A percentile compares a stretch with the other conserved stretches of the same genome.
Conservation (phyloP, 1,140 invertebrate genomes). For the Cherax destructor region DNA sequence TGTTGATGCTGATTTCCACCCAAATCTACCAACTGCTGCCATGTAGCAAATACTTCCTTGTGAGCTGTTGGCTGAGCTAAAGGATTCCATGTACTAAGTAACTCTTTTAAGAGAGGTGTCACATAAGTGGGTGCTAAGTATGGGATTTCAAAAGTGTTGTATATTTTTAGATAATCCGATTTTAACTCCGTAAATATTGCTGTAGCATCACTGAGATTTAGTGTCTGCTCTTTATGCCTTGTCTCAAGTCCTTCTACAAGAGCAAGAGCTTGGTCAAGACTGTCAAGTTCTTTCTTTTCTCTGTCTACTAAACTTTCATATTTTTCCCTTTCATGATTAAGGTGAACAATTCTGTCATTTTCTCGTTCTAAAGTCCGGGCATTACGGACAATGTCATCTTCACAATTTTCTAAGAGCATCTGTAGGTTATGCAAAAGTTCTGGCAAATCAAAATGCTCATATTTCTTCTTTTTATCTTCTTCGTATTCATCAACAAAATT, state of each 20-base stretch:
- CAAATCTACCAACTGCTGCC: slow-evolving; percentile 64
- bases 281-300: slow-evolving; percentile 85
- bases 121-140: slow-evolving; percentile 82
- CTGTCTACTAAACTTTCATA: slow-evolving; percentile 83
- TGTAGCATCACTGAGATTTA: slow-evolving; percentile 85
- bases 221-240: slow-evolving; percentile 57
- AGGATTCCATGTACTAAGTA: slow-evolving; percentile 85
- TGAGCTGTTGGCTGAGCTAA: slow-evolving; percentile 79
- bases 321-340: slow-evolving; percentile 87
- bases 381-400: slow-evolving; percentile 95
- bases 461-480: slow-evolving; percentile 72
- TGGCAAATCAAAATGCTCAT: slow-evolving; percentile 82
- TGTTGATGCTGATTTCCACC: slow-evolving; percentile 41
- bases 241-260: slow-evolving; percentile 80
- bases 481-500: slow-evolving; percentile 78
- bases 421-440: slow-evolving; percentile 95
- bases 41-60: slow-evolving; percentile 62
- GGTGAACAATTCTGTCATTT: slow-evolving; percentile 85
- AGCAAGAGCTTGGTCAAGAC: slow-evolving; percentile 83
- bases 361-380: slow-evolving; percentile 86
- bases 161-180: slow-evolving; percentile 78
- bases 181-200: slow-evolving; percentile 85
- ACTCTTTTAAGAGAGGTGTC: slow-evolving; percentile 82
- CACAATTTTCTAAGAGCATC: slow-evolving; percentile 92
- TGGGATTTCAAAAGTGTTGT: slow-evolving; percentile 77